Conservation (phyloP, 2,888 invertebrate species). For the Habroteleia sp. region DNA sequence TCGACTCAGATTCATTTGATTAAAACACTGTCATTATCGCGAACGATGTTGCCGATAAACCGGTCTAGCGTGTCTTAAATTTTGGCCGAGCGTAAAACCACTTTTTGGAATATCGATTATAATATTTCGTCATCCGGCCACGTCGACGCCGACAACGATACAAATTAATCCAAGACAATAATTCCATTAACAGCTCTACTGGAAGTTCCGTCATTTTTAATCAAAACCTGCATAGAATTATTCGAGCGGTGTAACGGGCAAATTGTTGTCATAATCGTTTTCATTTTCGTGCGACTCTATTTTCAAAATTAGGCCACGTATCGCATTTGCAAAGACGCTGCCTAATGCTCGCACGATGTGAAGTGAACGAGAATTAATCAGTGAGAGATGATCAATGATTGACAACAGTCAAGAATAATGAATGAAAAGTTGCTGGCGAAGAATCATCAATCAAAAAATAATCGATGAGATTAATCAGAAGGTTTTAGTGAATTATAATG, state of each 20-base stretch:
- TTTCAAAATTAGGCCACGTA: too few relatives aligned
- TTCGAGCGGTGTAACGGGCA: slow-evolving; percentile 8
- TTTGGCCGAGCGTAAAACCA: slow-evolving; percentile 39
- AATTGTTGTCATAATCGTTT: too few relatives aligned
- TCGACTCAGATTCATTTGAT: slow-evolving; percentile 37
- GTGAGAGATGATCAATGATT: too few relatives aligned
- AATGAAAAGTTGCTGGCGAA: too few relatives aligned
- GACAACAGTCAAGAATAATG: too few relatives aligned
- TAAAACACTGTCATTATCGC: slow-evolving; percentile 33
- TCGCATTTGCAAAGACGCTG: too few relatives aligned
- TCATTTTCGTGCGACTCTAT: too few relatives aligned
- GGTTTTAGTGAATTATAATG: too few relatives aligned
- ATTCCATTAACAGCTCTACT: slow-evolving; percentile 21
- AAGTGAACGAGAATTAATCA: too few relatives aligned
- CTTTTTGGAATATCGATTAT: slow-evolving; percentile 42
- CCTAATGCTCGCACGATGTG: too few relatives aligned
- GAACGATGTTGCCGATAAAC: slow-evolving; percentile 21
- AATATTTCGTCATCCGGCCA: slow-evolving; percentile 25
- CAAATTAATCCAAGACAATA: slow-evolving; percentile 43
- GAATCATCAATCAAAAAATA: too few relatives aligned
- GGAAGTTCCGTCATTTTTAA: slow-evolving; percentile 19
- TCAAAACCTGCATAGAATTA: slow-evolving; percentile 11
- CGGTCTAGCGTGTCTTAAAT: slow-evolving; percentile 44
- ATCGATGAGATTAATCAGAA: too few relatives aligned
- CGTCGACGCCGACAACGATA: slow-evolving; percentile 5